Evolutionary conservation across 2,888 invertebrate genomes (phyloP).

Genomic region (Sminthurinus aureus): DNA sequence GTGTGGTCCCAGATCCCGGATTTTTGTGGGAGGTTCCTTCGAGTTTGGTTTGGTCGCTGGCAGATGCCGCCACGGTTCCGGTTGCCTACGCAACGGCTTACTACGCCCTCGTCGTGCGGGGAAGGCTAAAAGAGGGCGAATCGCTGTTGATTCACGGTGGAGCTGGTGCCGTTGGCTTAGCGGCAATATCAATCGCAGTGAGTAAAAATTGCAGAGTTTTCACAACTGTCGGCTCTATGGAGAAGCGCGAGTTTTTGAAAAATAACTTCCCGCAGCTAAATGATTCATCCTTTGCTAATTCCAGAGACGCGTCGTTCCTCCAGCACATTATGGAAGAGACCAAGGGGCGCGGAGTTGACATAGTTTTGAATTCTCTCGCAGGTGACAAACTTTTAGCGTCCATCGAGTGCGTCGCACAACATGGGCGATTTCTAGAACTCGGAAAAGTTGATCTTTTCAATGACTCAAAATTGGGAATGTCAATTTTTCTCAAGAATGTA

Average conservation of each 20-base stretch:
- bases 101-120: conserved; percentile 78
- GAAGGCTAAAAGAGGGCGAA: conserved; percentile 73
- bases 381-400: too few species aligned
- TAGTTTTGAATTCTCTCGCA: conserved; percentile 93
- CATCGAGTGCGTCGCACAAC: conserved; percentile 86
- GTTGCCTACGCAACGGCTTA: too few species aligned
- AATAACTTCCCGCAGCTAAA: too few species aligned
- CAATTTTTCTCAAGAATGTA: conserved; percentile 95
- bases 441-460: conserved; percentile 97
- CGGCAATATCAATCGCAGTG: conserved; percentile 92
- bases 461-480: conserved; percentile 81
- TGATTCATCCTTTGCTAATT: too few species aligned
- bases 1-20: too few species aligned
- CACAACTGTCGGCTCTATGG: conserved; percentile 89
- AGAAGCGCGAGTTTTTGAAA: conserved; percentile 87
- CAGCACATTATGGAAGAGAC: conserved; percentile 87
- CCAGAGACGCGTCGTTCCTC: conserved; percentile 76
- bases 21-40: too few species aligned
- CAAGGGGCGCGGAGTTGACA: conserved; percentile 88
- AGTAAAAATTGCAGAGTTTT: too few species aligned
- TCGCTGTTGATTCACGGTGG: conserved; percentile 93
- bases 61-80: too few species aligned
- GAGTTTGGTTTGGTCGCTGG: too few species aligned
- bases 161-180: conserved; percentile 95
- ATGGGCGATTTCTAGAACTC: conserved; percentile 97